Conservation (phyloP, 2,888 invertebrate genomes). For the Hirtodrosophila alboralis region DNA sequence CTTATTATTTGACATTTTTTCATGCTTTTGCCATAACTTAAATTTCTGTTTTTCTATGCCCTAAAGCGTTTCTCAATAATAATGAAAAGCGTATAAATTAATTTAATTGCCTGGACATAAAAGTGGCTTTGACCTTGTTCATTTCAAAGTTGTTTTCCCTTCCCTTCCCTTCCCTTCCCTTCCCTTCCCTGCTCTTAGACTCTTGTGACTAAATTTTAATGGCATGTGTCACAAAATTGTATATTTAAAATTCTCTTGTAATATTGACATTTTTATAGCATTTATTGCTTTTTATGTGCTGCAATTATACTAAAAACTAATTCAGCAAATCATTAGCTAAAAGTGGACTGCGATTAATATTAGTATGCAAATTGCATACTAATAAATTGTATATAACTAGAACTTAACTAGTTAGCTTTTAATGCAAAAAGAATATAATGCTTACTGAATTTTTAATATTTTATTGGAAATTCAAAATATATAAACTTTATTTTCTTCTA, state of each 20-base stretch:
- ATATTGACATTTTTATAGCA: constrained; percentile 18
- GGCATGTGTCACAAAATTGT: constrained; percentile 19
- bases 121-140: constrained; percentile 49
- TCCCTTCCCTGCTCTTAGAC: constrained; percentile 11
- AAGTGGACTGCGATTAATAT: not conserved
- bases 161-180: no score
- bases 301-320: not conserved
- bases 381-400: no score
- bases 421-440: no score
- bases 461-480: no score
- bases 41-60: constrained; percentile 33
- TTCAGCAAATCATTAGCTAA: constrained; percentile 1
- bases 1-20: constrained; percentile 11
- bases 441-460: no score
- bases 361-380: no score
- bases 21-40: constrained; percentile 39
- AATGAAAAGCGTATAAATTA: constrained; percentile 57
- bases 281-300: constrained; percentile 6
- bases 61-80: constrained; percentile 57
- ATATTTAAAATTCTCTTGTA: constrained; percentile 9
- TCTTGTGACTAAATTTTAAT: constrained; percentile 10
- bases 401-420: no score
- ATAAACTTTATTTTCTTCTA: no score
- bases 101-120: constrained; percentile 58
- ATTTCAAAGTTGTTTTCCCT: constrained; percentile 29